phyloP scores from a whole-genome alignment of 2,113 vertebrate genomes.

The Climacteris rufus region DNA sequence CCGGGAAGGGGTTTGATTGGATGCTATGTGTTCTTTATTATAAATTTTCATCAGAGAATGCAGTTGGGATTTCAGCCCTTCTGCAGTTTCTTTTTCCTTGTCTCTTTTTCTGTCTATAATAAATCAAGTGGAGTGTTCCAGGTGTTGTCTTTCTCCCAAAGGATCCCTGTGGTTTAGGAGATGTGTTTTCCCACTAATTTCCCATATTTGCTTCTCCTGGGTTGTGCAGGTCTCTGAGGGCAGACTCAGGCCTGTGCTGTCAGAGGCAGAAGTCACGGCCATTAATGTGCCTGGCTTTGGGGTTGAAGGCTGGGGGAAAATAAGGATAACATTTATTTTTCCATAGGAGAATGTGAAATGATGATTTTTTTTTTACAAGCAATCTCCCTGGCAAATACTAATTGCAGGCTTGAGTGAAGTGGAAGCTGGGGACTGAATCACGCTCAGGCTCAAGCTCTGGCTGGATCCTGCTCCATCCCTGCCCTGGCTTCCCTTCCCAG shows the following conservation, averaged over 20 bases:
- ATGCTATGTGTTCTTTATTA: neutral
- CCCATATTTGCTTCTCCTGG: neutral
- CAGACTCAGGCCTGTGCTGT: neutral
- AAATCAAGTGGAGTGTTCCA: neutral
- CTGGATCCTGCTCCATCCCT: neutral
- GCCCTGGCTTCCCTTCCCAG: neutral
- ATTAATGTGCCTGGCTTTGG: neutral
- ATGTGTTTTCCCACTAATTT: neutral
- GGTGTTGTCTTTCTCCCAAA: rapidly evolving
- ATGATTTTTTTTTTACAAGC: rapidly evolving
- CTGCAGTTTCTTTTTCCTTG: neutral
- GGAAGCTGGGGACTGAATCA: neutral
- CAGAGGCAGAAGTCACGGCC: rapidly evolving
- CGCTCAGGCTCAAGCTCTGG: neutral
- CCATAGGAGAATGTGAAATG: neutral
- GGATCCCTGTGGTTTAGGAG: neutral
- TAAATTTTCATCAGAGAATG: neutral
- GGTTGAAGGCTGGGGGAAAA: neutral
- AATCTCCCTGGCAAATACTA: neutral
- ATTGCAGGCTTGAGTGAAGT: neutral
- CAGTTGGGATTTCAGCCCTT: neutral
- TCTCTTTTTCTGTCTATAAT: rapidly evolving
- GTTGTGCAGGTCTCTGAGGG: neutral
- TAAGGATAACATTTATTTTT: neutral
- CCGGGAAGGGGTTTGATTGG: neutral